These are phyloP conservation scores for Drosophila burlai DNA, from an alignment of 1,140 invertebrate species.

Conservation along the genomic window DNA sequence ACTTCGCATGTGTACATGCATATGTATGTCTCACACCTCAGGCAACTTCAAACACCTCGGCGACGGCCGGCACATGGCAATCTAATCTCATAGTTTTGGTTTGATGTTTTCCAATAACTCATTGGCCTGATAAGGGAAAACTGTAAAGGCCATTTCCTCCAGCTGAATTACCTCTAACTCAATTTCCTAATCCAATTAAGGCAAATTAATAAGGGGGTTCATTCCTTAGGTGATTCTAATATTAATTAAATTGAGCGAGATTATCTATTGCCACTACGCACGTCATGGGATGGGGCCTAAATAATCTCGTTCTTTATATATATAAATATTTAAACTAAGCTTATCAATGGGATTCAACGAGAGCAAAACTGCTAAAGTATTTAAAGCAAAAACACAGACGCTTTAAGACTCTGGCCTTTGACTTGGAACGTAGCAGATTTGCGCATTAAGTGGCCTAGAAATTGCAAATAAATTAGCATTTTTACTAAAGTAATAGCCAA, in stretches of 20 bases:
- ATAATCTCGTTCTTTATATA: not conserved
- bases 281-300: constrained; percentile 5
- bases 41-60: constrained; percentile 11
- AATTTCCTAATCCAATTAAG: constrained; percentile 60
- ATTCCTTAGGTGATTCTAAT: not conserved
- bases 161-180: constrained; percentile 6
- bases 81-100: constrained; percentile 61
- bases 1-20: constrained; percentile 2
- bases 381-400: constrained; percentile 1
- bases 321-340: constrained; percentile 17
- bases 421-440: constrained; percentile 21
- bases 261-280: constrained; percentile 4
- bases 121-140: constrained; percentile 32
- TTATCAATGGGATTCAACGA: constrained; percentile 24
- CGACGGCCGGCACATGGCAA: constrained; percentile 27
- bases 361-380: not conserved
- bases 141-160: constrained; percentile 6
- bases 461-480: constrained; percentile 1
- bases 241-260: constrained; percentile 13
- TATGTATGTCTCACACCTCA: constrained; percentile 1
- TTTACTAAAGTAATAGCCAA: not conserved
- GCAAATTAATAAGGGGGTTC: constrained; percentile 6
- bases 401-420: constrained; percentile 20
- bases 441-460: constrained; percentile 5
- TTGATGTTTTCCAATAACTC: constrained; percentile 43